Evolutionary conservation across 2,113 vertebrate species (phyloP), one percentile per base, ranked within the genome.

Genomic region (Saimiri boliviensis): DNA sequence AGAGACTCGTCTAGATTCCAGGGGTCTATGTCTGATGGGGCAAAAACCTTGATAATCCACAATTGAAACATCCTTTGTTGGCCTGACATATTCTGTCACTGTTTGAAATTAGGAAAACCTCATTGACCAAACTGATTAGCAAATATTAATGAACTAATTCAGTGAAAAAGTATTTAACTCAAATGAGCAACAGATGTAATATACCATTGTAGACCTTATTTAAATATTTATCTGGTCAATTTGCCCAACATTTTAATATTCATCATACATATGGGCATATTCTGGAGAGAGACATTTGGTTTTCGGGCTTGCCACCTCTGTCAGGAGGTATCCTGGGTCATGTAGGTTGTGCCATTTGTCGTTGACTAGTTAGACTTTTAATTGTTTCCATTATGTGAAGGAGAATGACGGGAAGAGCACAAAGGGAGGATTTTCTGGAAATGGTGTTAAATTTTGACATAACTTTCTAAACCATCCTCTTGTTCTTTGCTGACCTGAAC

Each of bases 351-450:
- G 17, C 42, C 30, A 42, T 81, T 92, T 2, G 35, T 95, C 77
- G 30, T 30, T 60, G 42, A 86, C 52, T 82, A 52, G 25, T 95
- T 83, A 83, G 23, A 30, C 47, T 86, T 92, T 85, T 56, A 86
- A 87, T 79, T 95, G 23, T 2, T 82, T 47, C 47, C 83, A 63
- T 73, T 63, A 92, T 79, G 14, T 27, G 32, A 74, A 74, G n/a
- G 2, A 86, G 80, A 76, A 42, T 45, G 27, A 52, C 56, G 42
- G 42, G 91, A 89, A 93, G 32, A 77, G 19, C 27, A 76, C 25
- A 80, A 45, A 79, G 20, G 37, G 40, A 87, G 45, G 96, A 80
- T 35, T 96, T 96, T 94, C 82, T 91, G 86, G 89, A 94, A 97
- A 93, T 58, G 35, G 21, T 89, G 21, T 82, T 68, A 87, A 79